phyloP scores from a whole-genome alignment of 2,888 invertebrate genomes.

The Calephelis perditalis region DNA sequence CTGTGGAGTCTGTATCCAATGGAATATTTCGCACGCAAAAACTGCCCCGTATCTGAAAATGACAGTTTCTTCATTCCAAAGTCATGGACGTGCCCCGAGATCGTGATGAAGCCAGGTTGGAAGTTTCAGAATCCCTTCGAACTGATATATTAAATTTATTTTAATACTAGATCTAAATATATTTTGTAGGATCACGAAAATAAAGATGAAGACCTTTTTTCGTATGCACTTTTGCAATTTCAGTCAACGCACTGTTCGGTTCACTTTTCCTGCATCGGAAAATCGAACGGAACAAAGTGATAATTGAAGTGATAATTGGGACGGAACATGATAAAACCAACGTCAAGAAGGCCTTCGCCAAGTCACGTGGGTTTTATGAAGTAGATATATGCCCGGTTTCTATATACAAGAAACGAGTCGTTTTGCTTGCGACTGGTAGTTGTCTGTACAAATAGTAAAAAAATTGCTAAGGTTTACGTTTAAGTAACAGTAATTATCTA shows the following conservation, averaged over 20 bases:
- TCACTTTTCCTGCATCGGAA: too few species aligned
- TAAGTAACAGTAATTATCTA: too few species aligned
- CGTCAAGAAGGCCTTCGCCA: too few species aligned
- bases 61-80: constrained; percentile 69
- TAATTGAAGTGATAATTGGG: neutral
- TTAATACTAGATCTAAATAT: neutral
- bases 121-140: constrained; percentile 61
- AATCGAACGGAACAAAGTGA: neutral
- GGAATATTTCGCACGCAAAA: constrained; percentile 90
- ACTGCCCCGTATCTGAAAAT: constrained; percentile 79
- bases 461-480: too few species aligned
- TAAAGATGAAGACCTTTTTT: neutral
- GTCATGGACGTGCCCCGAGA: constrained; percentile 67
- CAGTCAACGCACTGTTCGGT: too few species aligned
- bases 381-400: too few species aligned
- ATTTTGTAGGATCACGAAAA: neutral
- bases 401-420: too few species aligned
- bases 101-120: constrained; percentile 66
- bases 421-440: too few species aligned
- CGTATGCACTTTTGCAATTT: too few species aligned
- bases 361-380: too few species aligned
- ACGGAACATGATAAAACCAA: too few species aligned
- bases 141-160: constrained; percentile 32
- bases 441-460: too few species aligned
- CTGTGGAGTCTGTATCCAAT: constrained; percentile 88